Evolutionary conservation across 2,797 vertebrate genomes (phyloP), one percentile per base, ranked within the genome.

Genomic region (Chiloscyllium punctatum): DNA sequence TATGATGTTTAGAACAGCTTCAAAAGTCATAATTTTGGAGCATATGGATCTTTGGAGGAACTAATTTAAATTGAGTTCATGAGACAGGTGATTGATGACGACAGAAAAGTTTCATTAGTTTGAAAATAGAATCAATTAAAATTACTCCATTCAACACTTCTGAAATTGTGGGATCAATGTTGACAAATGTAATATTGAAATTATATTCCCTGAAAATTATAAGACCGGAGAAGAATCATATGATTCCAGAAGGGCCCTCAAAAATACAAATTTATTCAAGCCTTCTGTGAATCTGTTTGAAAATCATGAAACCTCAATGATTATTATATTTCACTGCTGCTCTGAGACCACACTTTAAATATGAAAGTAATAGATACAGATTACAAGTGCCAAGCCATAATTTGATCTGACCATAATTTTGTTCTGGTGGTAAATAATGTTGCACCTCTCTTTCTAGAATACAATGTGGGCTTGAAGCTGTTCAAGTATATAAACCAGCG

Each of bases 291-390:
- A 88, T 27, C 27, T 15, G 86, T 88, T 4, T 3, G 7, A 25
- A 51, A 87, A 57, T 88, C 51, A 57, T 9, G 23, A 51, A 88
- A 18, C 42, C 82, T 27, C 86, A 88, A 57, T 57, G 8, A 30
- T 57, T 84, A 57, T 57, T 88, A 25, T 30, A 48, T 33, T 88
- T 57, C 48, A 57, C 25, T 9, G 42, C 18, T 84, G 48, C 42
- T 42, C 5, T 23, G 82, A 88, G 51, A 84, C 96, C 69, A 42
- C 51, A 95, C 33, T 94, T 96, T 95, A 77, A 48, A 53, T 42
- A 96, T 95, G 48, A 95, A 96, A 82, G 94, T 27, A 48, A 95
- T 94, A 95, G 95, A 8, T 95, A n/a, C 82, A 74, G 87, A 95
- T 66, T 95, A 6, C 9, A 57, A 57, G 4, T 9, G 53, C 27